Evolutionary conservation across 2,888 invertebrate species (phyloP), one percentile per base, ranked within the genome.

Genomic region (Troides oblongomaculatus): DNA sequence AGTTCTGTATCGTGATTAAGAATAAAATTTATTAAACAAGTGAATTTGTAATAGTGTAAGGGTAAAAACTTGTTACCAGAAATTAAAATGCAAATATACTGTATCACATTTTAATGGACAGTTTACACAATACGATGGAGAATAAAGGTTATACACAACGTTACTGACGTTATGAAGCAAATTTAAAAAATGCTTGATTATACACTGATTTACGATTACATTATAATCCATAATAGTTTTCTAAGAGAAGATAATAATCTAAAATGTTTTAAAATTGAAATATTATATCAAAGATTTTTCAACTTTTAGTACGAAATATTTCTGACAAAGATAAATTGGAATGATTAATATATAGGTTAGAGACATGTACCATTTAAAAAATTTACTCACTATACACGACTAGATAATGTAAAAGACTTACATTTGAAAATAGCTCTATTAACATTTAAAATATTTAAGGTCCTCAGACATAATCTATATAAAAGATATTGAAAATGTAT

Each of bases 61-160:
- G 17, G 14, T 50, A 18, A 50, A 10, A 17, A 1, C 2, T 14
- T 21, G n/a, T 43, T n/a, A 62, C 21, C 21, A 43, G 18, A 62
- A 62, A 62, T 62, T 21, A 62, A 61, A 62, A 62, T 46, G 12
- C 62, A 10, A 39, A 4, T 17, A 59, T 50, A 30, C 80, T 83
- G 81, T 90, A 90, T 91, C 89, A 91, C 88, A 89, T 84, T 91
- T 90, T 91, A 91, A 86, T 91, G 89, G 90, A 90, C 90, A 90
- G 62, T 63, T 69, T 66, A 62, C 58, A 70, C 70, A 70, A 63
- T 69, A 30, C 62, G 23, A 62, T 59, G 64, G 46, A 46, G 43
- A 61, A 57, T 64, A 67, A 68, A 69, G 59, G 64, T 71, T 59
- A 50, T 64, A 21, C 57, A 18, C 6, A 14, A 21, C n/a, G n/a